Base-by-base conservation (phyloP, 2,888 invertebrate genomes). In the Tortricodes alternella region DNA sequence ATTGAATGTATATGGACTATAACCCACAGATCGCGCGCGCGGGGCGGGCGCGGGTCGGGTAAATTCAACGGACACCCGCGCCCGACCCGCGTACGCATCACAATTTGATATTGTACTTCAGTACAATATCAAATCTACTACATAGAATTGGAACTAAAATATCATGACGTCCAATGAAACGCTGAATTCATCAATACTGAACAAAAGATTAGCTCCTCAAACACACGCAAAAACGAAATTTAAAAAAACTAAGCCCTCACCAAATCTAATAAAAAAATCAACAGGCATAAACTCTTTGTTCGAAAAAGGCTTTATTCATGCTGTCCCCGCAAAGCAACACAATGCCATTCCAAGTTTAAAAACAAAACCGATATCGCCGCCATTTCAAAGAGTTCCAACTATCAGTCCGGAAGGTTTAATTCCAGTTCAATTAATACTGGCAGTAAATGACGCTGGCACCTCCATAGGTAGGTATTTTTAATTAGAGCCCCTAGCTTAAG, bases 391-490 rank as follows among this genome's bases (percentile, higher is more conserved):
- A 19, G 9, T 21, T 29, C 29, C 1, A 19, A 41, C 46, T 39
- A 32, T 32, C 35, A 29, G 43, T 13, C 29, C 13, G 35, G 8
- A 41, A 24, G 29, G 15, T 46, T 29, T 46, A 53, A 24, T 75
- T 73, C 72, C 71, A 62, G 76, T 77, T 78, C 81, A 78, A 81
- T 81, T 83, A 78, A 78, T 77, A n/a, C 68, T 73, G 50, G 61
- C 67, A 62, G 70, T 66, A 77, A 78, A 79, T 78, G 76, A 78
- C 82, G 74, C 75, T 75, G 74, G 76, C 71, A 68, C 67, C 74
- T 74, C 63, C n/a, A n/a, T n/a, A 29, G 69, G 70, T 66, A 81
- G 81, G 81, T 80, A 81, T 83, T 83, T 84, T 83, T 83, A 84
- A 83, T 83, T 83, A 82, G 77, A 75, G 66, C 57, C 9, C 48